Conservation (phyloP, 2,797 vertebrate genomes). For the Cossypha niveicapilla region DNA sequence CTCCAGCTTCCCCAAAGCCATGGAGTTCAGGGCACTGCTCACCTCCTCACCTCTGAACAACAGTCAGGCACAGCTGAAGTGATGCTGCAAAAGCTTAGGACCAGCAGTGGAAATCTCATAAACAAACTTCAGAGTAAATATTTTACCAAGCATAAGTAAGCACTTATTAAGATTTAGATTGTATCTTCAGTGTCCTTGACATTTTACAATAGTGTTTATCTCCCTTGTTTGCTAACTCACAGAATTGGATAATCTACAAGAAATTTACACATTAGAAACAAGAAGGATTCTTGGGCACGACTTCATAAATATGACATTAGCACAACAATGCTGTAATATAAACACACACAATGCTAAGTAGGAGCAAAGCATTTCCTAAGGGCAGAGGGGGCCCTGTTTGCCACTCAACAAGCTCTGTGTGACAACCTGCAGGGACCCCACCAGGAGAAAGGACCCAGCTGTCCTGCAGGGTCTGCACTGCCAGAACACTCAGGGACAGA, state of each 20-base stretch:
- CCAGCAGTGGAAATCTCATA: not conserved
- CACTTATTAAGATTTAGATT: not conserved
- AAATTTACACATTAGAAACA: not conserved
- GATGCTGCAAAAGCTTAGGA: not conserved
- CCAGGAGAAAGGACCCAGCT: rapidly evolving
- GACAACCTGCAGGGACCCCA: not conserved
- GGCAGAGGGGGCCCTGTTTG: not conserved
- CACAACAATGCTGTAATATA: not conserved
- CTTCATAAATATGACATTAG: not conserved
- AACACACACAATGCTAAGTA: not conserved
- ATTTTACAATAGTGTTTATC: conserved; percentile 23
- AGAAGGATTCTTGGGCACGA: not conserved
- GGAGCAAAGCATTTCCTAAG: not conserved
- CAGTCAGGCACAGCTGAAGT: rapidly evolving
- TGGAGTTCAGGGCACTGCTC: rapidly evolving
- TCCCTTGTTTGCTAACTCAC: not conserved
- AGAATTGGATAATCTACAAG: not conserved
- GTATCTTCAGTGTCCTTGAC: not conserved
- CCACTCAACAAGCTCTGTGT: rapidly evolving
- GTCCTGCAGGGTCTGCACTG: not conserved
- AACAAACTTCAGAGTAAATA: not conserved
- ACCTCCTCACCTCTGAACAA: not conserved
- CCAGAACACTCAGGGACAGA: not conserved
- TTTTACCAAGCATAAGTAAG: not conserved
- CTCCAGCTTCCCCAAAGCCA: not conserved